Base-by-base conservation (phyloP, 2,113 vertebrate genomes). In the Etheostoma spectabile region DNA sequence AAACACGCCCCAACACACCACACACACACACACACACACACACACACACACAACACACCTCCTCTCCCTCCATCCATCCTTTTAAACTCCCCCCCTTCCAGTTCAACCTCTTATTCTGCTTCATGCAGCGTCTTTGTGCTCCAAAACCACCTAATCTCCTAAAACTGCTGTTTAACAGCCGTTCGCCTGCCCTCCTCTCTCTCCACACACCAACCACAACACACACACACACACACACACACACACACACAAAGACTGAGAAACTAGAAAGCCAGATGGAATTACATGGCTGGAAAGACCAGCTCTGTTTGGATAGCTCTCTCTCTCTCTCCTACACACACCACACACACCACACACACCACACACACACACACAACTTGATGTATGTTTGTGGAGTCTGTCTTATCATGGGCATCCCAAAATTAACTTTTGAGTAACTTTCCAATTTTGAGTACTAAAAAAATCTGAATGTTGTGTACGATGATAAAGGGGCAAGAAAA, bases 81-180 rank as follows among this genome's bases (percentile, higher is more conserved):
- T 49, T 74, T 27, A 76, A 65, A 81, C 89, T 79, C 91, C 88
- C 77, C 85, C 87, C 75, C 86, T 86, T 80, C 73, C 63, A 83
- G 73, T 85, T 83, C 77, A 79, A 82, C 88, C 85, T 83, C 76
- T 70, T 74, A 75, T 85, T 82, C 73, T 85, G 89, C 92, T 90
- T 84, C 85, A 91, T 22, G 82, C 88, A 67, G 89, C 87, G 84
- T 87, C 93, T 94, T 95, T 95, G 93, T 95, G 87, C 75, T 93
- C 51, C 86, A 86, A 86, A 84, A 87, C 70, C 74, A 82, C 88
- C 92, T 95, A 95, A 95, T 95, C 95, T 92, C 83, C 89, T 93
- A 95, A 95, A 95, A 94, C 91, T 91, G 89, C 89, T 93, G 93
- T 94, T 95, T 93, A 95, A 93, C 93, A 92, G 92, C 92, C 89